Conservation (phyloP, 2,113 vertebrate species). For the Osmerus mordax region DNA sequence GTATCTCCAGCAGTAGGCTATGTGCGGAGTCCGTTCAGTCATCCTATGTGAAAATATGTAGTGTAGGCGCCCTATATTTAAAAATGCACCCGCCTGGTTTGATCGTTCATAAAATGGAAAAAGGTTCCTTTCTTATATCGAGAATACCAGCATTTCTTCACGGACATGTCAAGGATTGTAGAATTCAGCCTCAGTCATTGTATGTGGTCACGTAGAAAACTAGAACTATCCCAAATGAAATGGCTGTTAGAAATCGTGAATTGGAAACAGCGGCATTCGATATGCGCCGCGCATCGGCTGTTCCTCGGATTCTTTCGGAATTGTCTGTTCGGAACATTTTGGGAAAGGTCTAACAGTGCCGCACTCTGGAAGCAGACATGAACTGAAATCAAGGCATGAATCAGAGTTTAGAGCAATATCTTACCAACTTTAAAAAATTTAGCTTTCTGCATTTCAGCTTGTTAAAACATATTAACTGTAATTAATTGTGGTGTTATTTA, state of each 20-base stretch:
- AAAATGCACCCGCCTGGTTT: slow-evolving; percentile 37
- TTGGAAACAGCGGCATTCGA: slow-evolving; percentile 34
- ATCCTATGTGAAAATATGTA: slow-evolving; percentile 45
- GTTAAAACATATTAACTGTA: too few relatives aligned
- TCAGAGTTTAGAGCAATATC: too few relatives aligned
- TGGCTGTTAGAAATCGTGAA: slow-evolving; percentile 33
- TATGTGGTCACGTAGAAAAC: not conserved
- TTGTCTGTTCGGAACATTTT: slow-evolving; percentile 33
- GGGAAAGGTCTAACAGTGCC: slow-evolving; percentile 13
- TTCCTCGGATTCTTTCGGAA: slow-evolving; percentile 40
- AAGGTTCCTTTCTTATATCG: slow-evolving; percentile 20
- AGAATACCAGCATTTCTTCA: slow-evolving; percentile 13
- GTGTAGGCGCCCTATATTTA: slow-evolving; percentile 46
- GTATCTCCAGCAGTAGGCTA: slow-evolving; percentile 19
- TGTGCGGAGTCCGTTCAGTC: slow-evolving; percentile 28
- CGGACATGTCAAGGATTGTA: slow-evolving; percentile 22
- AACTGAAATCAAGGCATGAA: not conserved
- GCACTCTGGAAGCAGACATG: slow-evolving; percentile 8
- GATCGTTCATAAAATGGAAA: slow-evolving; percentile 21
- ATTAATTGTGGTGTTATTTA: too few relatives aligned
- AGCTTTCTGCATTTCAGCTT: not conserved
- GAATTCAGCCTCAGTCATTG: slow-evolving; percentile 18
- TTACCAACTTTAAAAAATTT: not conserved
- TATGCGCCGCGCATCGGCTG: slow-evolving; percentile 36
- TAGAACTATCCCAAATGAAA: slow-evolving; percentile 16